phyloP scores from a whole-genome alignment of 2,797 vertebrate genomes.

The Agapornis canus region DNA sequence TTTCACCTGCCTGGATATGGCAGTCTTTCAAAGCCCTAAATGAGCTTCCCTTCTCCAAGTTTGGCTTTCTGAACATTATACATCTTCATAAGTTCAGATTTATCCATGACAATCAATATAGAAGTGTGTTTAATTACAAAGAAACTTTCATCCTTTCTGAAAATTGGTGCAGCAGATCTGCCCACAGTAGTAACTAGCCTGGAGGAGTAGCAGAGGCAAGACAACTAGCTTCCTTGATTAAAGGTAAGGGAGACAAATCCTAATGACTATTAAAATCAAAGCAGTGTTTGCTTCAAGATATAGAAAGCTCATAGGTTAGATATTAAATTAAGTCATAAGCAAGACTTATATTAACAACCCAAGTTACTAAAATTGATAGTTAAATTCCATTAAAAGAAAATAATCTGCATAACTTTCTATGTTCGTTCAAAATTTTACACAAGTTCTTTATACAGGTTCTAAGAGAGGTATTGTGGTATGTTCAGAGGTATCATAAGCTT shows the following conservation, averaged over 20 bases:
- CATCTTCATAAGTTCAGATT: background rate
- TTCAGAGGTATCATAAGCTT: background rate
- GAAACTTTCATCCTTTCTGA: background rate
- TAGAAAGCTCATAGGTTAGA: background rate
- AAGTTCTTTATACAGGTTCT: background rate
- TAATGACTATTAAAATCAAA: background rate
- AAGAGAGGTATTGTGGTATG: background rate
- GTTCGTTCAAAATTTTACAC: background rate
- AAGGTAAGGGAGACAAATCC: background rate
- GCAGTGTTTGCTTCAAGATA: background rate
- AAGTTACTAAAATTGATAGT: background rate
- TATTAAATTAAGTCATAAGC: background rate
- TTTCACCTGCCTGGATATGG: background rate
- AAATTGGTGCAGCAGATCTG: background rate
- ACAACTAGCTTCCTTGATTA: background rate
- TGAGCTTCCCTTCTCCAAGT: background rate
- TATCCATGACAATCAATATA: background rate
- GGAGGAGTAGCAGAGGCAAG: background rate
- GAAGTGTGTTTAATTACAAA: background rate
- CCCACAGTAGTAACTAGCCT: background rate
- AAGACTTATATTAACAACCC: background rate
- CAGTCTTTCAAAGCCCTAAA: background rate
- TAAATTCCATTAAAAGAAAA: background rate
- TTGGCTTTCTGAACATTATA: background rate
- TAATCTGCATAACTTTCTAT: background rate